Evolutionary conservation across 2,797 vertebrate genomes (phyloP).

Genomic region (Phrynocephalus vlangalii): DNA sequence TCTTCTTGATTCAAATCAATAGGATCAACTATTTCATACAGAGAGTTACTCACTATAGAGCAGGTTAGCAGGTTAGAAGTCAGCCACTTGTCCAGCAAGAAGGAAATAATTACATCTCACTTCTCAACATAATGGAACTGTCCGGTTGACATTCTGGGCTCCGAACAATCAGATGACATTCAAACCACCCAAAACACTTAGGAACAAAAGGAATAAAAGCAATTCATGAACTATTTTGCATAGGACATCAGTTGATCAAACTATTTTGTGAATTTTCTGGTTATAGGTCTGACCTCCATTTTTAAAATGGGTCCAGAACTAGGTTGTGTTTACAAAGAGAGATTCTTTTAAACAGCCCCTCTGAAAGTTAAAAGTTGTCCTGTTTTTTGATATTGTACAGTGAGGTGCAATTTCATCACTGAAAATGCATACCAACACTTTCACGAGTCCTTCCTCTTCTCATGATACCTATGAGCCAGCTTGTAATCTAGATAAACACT

Average conservation of each 20-base stretch:
- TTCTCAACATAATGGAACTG: background rate
- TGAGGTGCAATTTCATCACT: constrained; percentile 14
- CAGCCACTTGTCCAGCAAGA: constrained; percentile 30
- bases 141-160: background rate
- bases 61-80: background rate
- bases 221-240: background rate
- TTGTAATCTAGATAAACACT: constrained; percentile 79
- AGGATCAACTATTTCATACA: background rate
- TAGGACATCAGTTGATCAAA: constrained; percentile 31
- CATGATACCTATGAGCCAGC: constrained; percentile 71
- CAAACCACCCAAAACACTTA: constrained; percentile 36
- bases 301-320: constrained; percentile 36
- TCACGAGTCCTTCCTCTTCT: constrained; percentile 64
- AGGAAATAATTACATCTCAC: background rate
- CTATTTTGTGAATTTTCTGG: background rate
- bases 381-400: constrained; percentile 42
- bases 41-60: background rate
- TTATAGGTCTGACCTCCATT: constrained; percentile 37
- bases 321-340: constrained; percentile 47
- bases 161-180: constrained; percentile 41
- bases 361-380: constrained; percentile 44
- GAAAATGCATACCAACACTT: constrained; percentile 38
- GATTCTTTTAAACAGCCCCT: constrained; percentile 37
- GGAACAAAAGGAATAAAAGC: constrained; percentile 24
- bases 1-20: background rate